Conservation (phyloP, 2,113 vertebrate genomes). For the Synodontis membranacea region DNA sequence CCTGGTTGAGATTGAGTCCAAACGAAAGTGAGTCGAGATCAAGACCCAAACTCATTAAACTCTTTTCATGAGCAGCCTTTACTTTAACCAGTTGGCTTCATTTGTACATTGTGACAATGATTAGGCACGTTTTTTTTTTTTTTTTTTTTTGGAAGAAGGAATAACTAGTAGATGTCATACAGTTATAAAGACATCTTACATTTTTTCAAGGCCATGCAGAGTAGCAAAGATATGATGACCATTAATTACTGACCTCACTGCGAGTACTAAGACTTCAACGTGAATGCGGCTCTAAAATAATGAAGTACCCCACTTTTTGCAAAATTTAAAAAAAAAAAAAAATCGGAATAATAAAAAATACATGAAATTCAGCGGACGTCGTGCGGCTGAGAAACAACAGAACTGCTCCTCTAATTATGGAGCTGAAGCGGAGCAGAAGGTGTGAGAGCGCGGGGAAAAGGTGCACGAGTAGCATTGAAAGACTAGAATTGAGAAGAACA, state of each 20-base stretch:
- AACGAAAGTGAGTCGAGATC: background rate
- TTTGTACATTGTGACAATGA: background rate
- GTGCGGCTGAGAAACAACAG: slow-evolving; percentile 13
- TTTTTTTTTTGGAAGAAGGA: background rate
- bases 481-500: slow-evolving; percentile 10
- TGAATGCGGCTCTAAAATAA: slow-evolving; percentile 42
- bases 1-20: background rate
- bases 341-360: too few relatives aligned
- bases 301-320: slow-evolving; percentile 30
- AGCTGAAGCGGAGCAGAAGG: slow-evolving; percentile 29
- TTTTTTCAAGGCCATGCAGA: slow-evolving; percentile 44
- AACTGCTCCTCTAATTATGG: slow-evolving; percentile 25
- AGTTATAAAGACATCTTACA: slow-evolving; percentile 48
- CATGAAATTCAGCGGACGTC: background rate
- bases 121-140: too few relatives aligned
- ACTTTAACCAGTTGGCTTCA: background rate
- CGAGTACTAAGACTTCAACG: slow-evolving; percentile 29
- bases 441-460: background rate
- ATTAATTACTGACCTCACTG: slow-evolving; percentile 43
- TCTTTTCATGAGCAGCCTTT: background rate
- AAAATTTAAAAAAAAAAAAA: background rate
- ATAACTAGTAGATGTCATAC: too few relatives aligned
- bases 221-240: slow-evolving; percentile 6
- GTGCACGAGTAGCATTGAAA: background rate
- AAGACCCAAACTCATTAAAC: background rate